Evolutionary conservation across 2,797 vertebrate genomes (phyloP).

Genomic region (Epinephelus malabaricus): DNA sequence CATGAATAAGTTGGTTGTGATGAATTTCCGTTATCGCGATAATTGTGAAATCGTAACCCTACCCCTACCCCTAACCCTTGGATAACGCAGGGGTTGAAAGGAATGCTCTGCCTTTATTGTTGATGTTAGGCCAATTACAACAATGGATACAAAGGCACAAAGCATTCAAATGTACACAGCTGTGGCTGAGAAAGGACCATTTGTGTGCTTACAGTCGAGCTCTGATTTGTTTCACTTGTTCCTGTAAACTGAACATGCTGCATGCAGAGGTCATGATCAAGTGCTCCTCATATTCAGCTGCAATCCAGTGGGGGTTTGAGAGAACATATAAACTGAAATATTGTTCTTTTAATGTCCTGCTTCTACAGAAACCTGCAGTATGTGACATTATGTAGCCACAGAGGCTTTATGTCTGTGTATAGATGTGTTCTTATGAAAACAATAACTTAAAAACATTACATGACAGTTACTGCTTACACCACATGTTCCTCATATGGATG

Average conservation of each 20-base stretch:
- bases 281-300: constrained; percentile 13
- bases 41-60: too few relatives aligned
- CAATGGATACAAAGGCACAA: constrained; percentile 13
- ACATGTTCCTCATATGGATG: background rate
- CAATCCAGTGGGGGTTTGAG: background rate
- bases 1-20: too few relatives aligned
- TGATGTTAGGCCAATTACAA: background rate
- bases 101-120: background rate
- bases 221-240: constrained; percentile 18
- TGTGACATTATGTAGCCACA: background rate
- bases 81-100: background rate
- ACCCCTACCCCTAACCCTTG: too few relatives aligned
- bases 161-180: background rate
- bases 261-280: constrained; percentile 30
- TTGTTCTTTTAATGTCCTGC: constrained; percentile 9
- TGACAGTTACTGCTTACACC: background rate
- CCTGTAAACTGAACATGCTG: background rate
- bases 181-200: background rate
- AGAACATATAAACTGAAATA: constrained; percentile 14
- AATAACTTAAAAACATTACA: background rate
- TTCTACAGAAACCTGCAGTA: background rate
- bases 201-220: background rate
- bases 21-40: too few relatives aligned
- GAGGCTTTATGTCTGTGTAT: background rate
- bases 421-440: constrained; percentile 17